A percentile compares a stretch with the other conserved stretches of the same genome.
Conservation (phyloP, 2,113 vertebrate species). For the Solenodon paradoxus region DNA sequence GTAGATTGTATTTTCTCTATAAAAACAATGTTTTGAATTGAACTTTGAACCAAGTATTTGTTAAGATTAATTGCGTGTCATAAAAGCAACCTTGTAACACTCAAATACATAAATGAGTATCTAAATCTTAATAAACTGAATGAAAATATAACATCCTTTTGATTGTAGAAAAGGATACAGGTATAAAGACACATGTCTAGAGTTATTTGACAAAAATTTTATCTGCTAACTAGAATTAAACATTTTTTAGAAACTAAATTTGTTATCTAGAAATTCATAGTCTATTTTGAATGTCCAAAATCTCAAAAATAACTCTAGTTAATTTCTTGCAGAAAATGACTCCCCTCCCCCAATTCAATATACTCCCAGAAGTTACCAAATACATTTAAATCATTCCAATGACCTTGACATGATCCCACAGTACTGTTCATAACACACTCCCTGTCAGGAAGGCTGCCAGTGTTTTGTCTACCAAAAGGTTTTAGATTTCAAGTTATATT, state of each 20-base stretch:
- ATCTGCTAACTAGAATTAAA: background rate
- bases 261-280: background rate
- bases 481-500: too few species aligned
- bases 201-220: background rate
- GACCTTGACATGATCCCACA: background rate
- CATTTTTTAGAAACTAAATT: background rate
- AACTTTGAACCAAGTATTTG: background rate
- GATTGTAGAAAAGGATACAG: background rate
- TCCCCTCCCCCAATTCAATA: background rate
- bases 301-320: background rate
- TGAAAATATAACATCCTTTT: background rate
- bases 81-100: background rate
- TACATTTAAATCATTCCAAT: background rate
- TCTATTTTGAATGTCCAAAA: background rate
- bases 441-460: background rate
- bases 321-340: background rate
- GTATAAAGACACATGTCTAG: too few species aligned
- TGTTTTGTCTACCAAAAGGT: background rate
- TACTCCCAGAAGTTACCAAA: background rate
- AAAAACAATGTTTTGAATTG: background rate
- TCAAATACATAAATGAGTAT: background rate
- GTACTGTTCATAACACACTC: background rate
- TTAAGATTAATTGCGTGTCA: background rate
- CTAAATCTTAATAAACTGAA: background rate
- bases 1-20: background rate